Conservation (phyloP, 2,888 invertebrate genomes). For the Cerastoderma edule region DNA sequence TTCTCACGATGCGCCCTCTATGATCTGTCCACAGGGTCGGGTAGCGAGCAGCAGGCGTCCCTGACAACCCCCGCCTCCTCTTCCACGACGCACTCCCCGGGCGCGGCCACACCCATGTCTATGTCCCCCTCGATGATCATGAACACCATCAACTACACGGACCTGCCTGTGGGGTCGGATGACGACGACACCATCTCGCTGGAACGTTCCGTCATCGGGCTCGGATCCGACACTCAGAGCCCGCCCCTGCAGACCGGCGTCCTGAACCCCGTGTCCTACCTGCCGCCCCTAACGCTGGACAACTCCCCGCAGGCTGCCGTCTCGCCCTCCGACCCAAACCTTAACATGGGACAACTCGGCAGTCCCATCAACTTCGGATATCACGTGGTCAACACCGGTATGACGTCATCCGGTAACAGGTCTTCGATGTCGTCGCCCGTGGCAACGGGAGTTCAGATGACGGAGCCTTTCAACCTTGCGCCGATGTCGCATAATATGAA, state of each 20-base stretch:
- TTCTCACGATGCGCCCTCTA: no score
- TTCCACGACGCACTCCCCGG: constrained; percentile 10
- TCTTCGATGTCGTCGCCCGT: constrained; percentile 33
- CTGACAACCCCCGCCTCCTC: no score
- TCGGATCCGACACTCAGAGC: constrained; percentile 42
- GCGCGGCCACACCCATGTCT: constrained; percentile 26
- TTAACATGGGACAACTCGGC: constrained; percentile 53
- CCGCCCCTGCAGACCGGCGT: constrained; percentile 46
- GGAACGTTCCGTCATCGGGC: constrained; percentile 29
- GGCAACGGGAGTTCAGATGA: constrained; percentile 25
- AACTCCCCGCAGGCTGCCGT: constrained; percentile 63
- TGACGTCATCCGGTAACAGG: constrained; percentile 21
- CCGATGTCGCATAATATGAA: constrained; percentile 58
- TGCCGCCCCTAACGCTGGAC: constrained; percentile 49
- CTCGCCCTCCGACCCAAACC: constrained; percentile 59
- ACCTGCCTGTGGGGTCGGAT: constrained; percentile 38
- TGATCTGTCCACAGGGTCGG: no score
- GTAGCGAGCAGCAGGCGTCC: no score
- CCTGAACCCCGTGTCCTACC: constrained; percentile 42
- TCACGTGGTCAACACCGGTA: constrained; percentile 18
- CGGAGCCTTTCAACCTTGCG: constrained; percentile 60
- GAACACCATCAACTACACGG: constrained; percentile 52
- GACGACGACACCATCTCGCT: constrained; percentile 46
- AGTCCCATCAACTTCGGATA: constrained; percentile 35
- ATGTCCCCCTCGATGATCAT: constrained; percentile 57